These are phyloP conservation scores for Gryllus longicercus DNA, from an alignment of 2,888 invertebrate genomes.

Conservation along the genomic window DNA sequence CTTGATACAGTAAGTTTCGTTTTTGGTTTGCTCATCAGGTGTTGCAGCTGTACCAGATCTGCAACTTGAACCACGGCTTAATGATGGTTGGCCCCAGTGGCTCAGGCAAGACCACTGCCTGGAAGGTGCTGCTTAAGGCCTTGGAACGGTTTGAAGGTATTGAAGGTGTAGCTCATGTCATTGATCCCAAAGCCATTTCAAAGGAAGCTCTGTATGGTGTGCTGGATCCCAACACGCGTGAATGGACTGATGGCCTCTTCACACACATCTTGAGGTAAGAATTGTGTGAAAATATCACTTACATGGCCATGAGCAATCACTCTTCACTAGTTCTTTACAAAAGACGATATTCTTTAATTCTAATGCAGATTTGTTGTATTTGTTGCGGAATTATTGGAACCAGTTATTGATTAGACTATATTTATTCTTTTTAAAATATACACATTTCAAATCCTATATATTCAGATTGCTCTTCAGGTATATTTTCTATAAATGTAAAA, in stretches of 20 bases:
- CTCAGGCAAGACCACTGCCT: conserved; percentile 94
- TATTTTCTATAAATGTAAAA: too few species aligned
- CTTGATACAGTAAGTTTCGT: too few species aligned
- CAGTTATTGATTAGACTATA: too few species aligned
- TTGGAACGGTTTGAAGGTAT: conserved; percentile 86
- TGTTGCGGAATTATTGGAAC: too few species aligned
- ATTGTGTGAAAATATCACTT: not conserved
- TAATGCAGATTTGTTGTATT: too few species aligned
- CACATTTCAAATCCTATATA: too few species aligned
- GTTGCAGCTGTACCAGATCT: conserved; percentile 97
- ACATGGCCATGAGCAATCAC: too few species aligned
- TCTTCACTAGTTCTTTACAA: too few species aligned
- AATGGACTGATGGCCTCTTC: conserved; percentile 99
- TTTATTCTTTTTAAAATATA: too few species aligned
- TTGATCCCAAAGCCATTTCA: conserved; percentile 98
- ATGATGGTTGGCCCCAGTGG: conserved; percentile 99
- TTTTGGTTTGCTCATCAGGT: conserved; percentile 59
- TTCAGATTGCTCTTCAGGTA: too few species aligned
- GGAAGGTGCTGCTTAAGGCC: conserved; percentile 92
- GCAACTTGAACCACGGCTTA: conserved; percentile 95
- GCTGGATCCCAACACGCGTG: conserved; percentile 96
- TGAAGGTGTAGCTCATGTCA: conserved; percentile 98
- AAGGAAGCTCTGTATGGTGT: conserved; percentile 98
- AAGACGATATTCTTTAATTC: too few species aligned
- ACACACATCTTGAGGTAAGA: conserved; percentile 85